phyloP scores from a whole-genome alignment of 1,140 invertebrate genomes.

The Metaphire vulgaris region DNA sequence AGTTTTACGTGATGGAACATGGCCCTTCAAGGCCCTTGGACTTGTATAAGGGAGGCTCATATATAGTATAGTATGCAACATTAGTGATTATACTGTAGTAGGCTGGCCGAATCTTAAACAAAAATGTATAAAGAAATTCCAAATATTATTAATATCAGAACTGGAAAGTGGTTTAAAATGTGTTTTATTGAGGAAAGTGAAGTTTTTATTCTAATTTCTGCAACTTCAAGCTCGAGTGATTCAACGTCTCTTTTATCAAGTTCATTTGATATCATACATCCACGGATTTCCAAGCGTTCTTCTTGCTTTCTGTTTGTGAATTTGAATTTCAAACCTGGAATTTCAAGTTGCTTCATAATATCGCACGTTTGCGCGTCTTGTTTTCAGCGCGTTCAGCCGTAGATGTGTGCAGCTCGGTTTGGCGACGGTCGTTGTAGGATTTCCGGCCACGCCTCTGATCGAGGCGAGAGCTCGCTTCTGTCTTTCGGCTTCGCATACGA shows the following conservation, averaged over 20 bases:
- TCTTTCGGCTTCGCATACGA: slow-evolving; percentile 83
- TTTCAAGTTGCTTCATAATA: neutral
- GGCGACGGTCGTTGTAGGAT: slow-evolving; percentile 86
- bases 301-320: neutral
- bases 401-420: slow-evolving; percentile 69
- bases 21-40: too few species aligned
- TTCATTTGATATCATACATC: neutral
- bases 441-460: slow-evolving; percentile 86
- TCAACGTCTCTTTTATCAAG: neutral
- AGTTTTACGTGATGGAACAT: too few species aligned
- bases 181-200: too few species aligned
- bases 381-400: slow-evolving; percentile 67
- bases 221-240: neutral
- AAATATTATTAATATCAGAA: too few species aligned
- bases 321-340: neutral
- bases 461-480: slow-evolving; percentile 85
- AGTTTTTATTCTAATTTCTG: neutral
- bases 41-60: too few species aligned
- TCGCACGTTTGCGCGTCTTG: slow-evolving; percentile 21
- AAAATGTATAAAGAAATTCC: too few species aligned
- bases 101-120: too few species aligned
- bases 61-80: too few species aligned
- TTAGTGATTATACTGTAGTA: too few species aligned
- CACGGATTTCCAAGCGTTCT: neutral
- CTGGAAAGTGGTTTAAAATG: too few species aligned